A percentile compares a stretch with the other conserved stretches of the same genome.
phyloP scores from a whole-genome alignment of 2,113 vertebrate genomes.

The Etheostoma spectabile region DNA sequence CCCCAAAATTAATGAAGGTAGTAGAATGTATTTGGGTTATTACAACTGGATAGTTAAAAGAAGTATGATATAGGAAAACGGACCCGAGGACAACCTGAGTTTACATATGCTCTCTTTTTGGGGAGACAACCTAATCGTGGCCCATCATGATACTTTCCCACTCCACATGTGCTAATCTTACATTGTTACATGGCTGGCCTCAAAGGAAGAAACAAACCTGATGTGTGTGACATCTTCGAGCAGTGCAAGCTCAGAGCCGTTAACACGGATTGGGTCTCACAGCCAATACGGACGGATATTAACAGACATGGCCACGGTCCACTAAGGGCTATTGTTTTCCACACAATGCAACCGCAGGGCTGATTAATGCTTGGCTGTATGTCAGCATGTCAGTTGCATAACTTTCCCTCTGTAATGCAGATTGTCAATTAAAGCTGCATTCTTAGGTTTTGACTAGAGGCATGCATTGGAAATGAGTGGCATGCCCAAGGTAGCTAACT shows the following conservation, averaged over 20 bases:
- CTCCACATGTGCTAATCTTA: slow-evolving; percentile 31
- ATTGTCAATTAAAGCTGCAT: slow-evolving; percentile 28
- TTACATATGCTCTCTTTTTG: slow-evolving; percentile 39
- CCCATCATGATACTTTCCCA: slow-evolving; percentile 29
- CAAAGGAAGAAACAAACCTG: slow-evolving; percentile 58
- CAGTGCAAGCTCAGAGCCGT: slow-evolving; percentile 34
- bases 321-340: slow-evolving; percentile 60
- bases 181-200: slow-evolving; percentile 49
- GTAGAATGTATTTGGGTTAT: too few relatives aligned
- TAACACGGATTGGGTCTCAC: slow-evolving; percentile 47
- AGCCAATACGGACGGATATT: slow-evolving; percentile 55
- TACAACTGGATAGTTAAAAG: too few relatives aligned
- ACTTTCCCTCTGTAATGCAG: slow-evolving; percentile 27
- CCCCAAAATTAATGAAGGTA: too few relatives aligned
- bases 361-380: slow-evolving; percentile 23
- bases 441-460: slow-evolving; percentile 15
- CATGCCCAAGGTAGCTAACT: not conserved
- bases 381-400: slow-evolving; percentile 36
- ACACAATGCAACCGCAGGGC: slow-evolving; percentile 55
- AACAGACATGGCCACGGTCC: slow-evolving; percentile 50
- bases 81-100: too few relatives aligned
- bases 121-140: slow-evolving; percentile 25
- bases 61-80: too few relatives aligned
- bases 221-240: slow-evolving; percentile 55
- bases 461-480: not conserved